Evolutionary conservation across 2,888 invertebrate genomes (phyloP).

Genomic region (Gnatocerus cornutus): DNA sequence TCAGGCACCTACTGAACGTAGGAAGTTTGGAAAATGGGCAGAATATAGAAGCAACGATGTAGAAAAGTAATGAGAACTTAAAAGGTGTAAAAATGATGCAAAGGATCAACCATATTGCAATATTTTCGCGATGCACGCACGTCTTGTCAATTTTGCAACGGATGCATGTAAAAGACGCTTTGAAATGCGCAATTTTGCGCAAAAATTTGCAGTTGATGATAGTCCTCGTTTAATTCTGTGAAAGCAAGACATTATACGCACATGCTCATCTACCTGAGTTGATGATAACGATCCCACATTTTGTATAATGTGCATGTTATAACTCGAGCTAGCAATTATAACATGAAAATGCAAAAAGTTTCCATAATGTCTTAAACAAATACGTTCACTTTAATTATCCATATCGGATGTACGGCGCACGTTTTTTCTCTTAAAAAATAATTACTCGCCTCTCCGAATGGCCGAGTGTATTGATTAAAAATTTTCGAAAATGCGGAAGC

Average conservation of each 20-base stretch:
- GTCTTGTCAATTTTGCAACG: too few species aligned
- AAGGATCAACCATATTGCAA: too few species aligned
- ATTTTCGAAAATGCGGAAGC: slow-evolving; percentile 59
- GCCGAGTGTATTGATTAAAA: slow-evolving; percentile 35
- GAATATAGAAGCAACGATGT: too few species aligned
- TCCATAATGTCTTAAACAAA: slow-evolving; percentile 38
- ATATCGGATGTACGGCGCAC: slow-evolving; percentile 17
- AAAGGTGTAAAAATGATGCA: too few species aligned
- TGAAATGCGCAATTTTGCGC: too few species aligned
- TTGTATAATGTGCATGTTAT: slow-evolving; percentile 34
- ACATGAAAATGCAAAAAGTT: slow-evolving; percentile 34
- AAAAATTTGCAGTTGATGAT: neutral
- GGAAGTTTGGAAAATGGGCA: too few species aligned
- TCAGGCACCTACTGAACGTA: too few species aligned
- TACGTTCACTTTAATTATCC: slow-evolving; percentile 20
- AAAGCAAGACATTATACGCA: slow-evolving; percentile 30
- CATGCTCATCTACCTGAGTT: slow-evolving; percentile 30
- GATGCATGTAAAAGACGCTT: too few species aligned
- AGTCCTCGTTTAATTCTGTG: neutral
- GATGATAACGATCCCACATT: slow-evolving; percentile 39
- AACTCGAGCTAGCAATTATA: slow-evolving; percentile 34
- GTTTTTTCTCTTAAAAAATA: slow-evolving; percentile 34
- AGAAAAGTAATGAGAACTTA: too few species aligned
- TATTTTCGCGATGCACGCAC: too few species aligned
- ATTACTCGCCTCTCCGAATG: slow-evolving; percentile 24